These are phyloP conservation scores for Germaria angustata DNA, from an alignment of 2,888 invertebrate species.

Conservation along the genomic window DNA sequence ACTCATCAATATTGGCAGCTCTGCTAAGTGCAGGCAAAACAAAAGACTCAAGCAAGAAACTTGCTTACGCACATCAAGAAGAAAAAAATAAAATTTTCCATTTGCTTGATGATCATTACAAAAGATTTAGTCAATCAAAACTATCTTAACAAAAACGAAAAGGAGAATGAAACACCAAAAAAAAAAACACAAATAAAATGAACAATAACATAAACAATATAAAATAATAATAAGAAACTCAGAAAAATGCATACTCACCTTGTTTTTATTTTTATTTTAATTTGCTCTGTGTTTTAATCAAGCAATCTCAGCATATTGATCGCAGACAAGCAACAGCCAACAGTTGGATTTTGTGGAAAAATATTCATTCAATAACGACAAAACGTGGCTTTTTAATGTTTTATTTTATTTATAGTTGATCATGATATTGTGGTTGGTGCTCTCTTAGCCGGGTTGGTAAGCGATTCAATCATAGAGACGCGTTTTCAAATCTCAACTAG, in stretches of 20 bases:
- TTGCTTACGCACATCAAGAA: conserved; percentile 6
- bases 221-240: conserved; percentile 21
- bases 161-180: not conserved
- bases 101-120: not conserved
- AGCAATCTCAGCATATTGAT: conserved; percentile 61
- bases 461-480: conserved; percentile 38
- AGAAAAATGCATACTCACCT: conserved; percentile 20
- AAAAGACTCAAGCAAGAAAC: conserved; percentile 48
- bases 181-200: not conserved
- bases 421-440: not conserved
- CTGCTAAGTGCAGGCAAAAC: not conserved
- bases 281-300: not conserved
- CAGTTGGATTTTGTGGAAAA: conserved; percentile 18
- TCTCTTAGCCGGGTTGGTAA: conserved; percentile 7
- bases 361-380: conserved; percentile 14
- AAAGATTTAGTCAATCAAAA: not conserved
- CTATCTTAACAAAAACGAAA: not conserved
- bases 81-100: not conserved
- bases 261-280: not conserved
- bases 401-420: conserved; percentile 20
- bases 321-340: conserved; percentile 25
- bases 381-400: conserved; percentile 55
- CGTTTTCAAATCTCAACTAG: conserved; percentile 35
- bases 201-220: not conserved
- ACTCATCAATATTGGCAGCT: no score